phyloP scores from a whole-genome alignment of 2,797 vertebrate genomes.

The Natrix natrix region DNA sequence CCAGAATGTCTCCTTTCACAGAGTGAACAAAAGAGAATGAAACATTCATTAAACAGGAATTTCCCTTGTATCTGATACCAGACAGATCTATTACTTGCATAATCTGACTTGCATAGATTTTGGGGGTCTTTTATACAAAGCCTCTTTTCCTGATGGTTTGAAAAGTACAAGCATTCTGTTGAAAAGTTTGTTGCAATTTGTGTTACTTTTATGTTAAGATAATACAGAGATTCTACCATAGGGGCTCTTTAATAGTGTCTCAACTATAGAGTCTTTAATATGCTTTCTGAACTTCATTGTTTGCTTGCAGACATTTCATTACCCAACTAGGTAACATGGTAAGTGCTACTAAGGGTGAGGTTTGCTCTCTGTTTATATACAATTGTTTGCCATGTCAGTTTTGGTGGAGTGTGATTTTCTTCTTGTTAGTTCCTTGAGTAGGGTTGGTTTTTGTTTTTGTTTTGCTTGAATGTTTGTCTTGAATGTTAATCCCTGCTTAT shows the following conservation, averaged over 20 bases:
- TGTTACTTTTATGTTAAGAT: slow-evolving; percentile 2
- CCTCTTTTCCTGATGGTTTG: not conserved
- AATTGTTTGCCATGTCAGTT: too few relatives aligned
- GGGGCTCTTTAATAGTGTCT: not conserved
- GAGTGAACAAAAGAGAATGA: slow-evolving; percentile 36
- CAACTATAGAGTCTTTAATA: not conserved
- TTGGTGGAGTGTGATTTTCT: too few relatives aligned
- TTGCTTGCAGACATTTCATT: too few relatives aligned
- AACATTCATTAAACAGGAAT: slow-evolving; percentile 47
- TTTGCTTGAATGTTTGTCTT: too few relatives aligned
- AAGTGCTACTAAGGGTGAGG: too few relatives aligned
- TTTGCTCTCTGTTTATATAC: too few relatives aligned
- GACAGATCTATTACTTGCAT: not conserved
- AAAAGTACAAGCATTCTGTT: not conserved
- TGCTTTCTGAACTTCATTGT: not conserved
- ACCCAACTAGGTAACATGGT: too few relatives aligned
- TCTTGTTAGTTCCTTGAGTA: too few relatives aligned
- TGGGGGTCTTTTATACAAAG: not conserved
- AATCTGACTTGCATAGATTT: slow-evolving; percentile 9
- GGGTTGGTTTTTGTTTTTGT: too few relatives aligned
- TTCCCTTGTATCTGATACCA: slow-evolving; percentile 2
- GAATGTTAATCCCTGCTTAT: too few relatives aligned
- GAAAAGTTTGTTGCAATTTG: not conserved
- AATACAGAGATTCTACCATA: not conserved
- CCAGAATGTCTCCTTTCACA: slow-evolving; percentile 12